These are phyloP conservation scores for Hybos culiciformis DNA, from an alignment of 2,888 invertebrate genomes.

Conservation along the genomic window DNA sequence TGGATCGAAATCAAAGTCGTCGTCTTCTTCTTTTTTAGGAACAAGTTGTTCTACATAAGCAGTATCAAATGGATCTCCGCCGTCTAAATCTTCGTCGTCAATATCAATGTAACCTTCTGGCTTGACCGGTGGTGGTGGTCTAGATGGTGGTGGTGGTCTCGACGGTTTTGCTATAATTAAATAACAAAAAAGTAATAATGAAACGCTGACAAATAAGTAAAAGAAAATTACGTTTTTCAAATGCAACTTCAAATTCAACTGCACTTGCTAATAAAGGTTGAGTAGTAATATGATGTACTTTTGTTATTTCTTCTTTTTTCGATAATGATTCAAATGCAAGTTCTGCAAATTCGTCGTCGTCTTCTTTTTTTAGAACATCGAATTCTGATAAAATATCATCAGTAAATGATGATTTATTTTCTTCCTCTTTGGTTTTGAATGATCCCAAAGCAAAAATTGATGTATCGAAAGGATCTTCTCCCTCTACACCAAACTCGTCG, in stretches of 20 bases:
- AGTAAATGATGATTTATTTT: conserved; percentile 18
- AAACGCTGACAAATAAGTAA: not conserved
- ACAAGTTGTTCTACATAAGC: conserved; percentile 65
- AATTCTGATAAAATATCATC: conserved; percentile 39
- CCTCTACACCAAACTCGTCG: conserved; percentile 12
- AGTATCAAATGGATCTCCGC: conserved; percentile 67
- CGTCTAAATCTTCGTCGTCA: conserved; percentile 45
- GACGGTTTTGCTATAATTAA: conserved; percentile 28
- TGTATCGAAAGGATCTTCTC: not conserved
- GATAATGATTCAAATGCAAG: conserved; percentile 63
- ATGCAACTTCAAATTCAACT: conserved; percentile 51
- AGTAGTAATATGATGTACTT: conserved; percentile 30
- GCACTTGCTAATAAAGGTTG: conserved; percentile 40
- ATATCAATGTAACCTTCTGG: not conserved
- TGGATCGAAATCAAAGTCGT: conserved; percentile 46
- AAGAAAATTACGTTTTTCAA: conserved; percentile 30
- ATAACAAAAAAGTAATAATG: conserved; percentile 12
- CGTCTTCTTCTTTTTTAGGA: conserved; percentile 38
- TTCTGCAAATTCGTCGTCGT: conserved; percentile 61
- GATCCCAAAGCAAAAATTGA: no score
- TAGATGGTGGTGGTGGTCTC: conserved; percentile 33
- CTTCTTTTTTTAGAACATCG: conserved; percentile 46
- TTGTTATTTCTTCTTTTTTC: conserved; percentile 40
- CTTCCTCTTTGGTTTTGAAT: conserved; percentile 12
- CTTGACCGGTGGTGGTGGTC: conserved; percentile 24